A percentile compares a stretch with the other conserved stretches of the same genome.
Evolutionary conservation across 2,888 invertebrate genomes (phyloP).

Genomic region (Conomelus anceps): DNA sequence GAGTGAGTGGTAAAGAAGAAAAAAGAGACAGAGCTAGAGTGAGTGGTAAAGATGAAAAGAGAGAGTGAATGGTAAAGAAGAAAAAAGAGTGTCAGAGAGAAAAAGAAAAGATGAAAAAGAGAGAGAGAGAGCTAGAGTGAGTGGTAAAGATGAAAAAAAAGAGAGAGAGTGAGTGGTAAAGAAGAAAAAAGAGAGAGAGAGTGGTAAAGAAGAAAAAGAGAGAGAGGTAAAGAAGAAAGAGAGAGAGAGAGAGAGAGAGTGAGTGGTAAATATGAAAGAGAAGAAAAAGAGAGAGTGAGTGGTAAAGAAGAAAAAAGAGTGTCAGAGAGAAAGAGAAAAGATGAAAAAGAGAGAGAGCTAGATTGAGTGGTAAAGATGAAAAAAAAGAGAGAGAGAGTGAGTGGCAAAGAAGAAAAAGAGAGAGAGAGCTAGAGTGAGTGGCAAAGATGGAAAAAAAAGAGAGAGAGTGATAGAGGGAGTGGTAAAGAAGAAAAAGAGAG

Average conservation of each 20-base stretch:
- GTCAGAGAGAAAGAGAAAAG: constrained; percentile 9
- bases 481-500: neutral
- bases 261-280: neutral
- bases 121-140: constrained; percentile 1
- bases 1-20: neutral
- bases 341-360: neutral
- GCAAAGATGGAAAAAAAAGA: neutral
- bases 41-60: neutral
- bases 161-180: neutral
- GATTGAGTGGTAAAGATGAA: neutral
- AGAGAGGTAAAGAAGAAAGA: constrained; percentile 12
- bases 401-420: neutral
- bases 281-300: neutral
- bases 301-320: constrained; percentile 14
- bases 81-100: neutral
- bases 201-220: neutral
- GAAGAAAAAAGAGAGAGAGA: neutral
- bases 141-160: neutral
- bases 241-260: constrained; percentile 19
- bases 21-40: neutral
- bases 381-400: neutral
- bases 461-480: neutral
- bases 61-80: neutral
- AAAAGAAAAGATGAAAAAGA: neutral
- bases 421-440: neutral